Percentiles rank a stretch among this genome's conserved stretches.
Conservation (phyloP, 2,113 vertebrate species). For the Bubo blakistoni region DNA sequence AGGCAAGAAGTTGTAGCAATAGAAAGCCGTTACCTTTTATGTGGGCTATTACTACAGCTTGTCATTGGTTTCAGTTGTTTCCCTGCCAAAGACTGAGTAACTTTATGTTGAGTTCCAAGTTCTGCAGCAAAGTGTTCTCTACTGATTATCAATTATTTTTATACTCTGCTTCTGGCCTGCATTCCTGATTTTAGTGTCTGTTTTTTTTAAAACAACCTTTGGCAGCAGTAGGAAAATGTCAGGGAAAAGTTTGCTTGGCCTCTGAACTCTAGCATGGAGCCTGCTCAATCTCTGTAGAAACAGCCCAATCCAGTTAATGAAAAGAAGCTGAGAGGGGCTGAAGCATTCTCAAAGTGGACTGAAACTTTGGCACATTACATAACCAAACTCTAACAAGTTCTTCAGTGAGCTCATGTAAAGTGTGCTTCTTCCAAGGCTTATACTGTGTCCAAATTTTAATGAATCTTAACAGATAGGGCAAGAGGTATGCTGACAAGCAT, state of each 20-base stretch:
- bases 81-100: neutral
- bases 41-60: neutral
- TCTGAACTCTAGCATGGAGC: neutral
- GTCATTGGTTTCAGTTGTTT: neutral
- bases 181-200: neutral
- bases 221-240: neutral
- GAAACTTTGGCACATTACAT: neutral
- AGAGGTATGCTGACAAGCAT: neutral
- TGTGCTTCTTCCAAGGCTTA: neutral
- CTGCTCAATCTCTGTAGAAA: neutral
- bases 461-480: neutral
- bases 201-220: neutral
- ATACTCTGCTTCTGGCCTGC: neutral
- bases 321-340: neutral
- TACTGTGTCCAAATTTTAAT: neutral
- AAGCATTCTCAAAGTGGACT: neutral
- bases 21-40: neutral
- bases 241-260: neutral
- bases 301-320: neutral
- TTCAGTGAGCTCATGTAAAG: neutral
- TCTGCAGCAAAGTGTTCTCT: neutral
- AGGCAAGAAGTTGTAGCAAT: neutral
- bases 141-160: constrained; percentile 6
- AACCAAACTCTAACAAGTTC: neutral
- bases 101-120: neutral